Percentiles rank a stretch among this genome's conserved stretches.
These are phyloP conservation scores for Calameuta idolon DNA, from an alignment of 2,888 invertebrate genomes.

Conservation along the genomic window DNA sequence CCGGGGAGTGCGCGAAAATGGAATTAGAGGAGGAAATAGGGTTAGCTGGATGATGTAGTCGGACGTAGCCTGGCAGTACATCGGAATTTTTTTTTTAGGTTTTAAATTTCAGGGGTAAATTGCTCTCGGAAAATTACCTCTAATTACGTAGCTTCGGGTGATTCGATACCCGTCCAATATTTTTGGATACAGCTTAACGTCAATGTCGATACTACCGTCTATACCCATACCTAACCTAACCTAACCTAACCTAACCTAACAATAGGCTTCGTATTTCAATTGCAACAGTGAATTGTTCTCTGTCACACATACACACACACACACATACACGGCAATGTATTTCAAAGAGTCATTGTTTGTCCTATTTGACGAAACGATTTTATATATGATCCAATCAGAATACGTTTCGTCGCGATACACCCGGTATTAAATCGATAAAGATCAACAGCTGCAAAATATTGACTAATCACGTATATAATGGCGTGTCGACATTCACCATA, in stretches of 20 bases:
- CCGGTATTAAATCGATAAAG: constrained; percentile 26
- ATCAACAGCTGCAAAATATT: constrained; percentile 50
- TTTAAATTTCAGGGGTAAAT: constrained; percentile 56
- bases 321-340: background rate
- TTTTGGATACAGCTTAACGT: constrained; percentile 1
- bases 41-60: constrained; percentile 58
- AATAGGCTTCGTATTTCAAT: background rate
- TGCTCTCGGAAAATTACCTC: constrained; percentile 57
- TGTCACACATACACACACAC: background rate
- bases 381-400: background rate
- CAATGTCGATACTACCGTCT: background rate
- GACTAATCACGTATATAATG: constrained; percentile 52
- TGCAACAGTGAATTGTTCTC: background rate
- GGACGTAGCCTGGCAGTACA: constrained; percentile 23
- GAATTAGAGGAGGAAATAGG: constrained; percentile 60
- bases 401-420: background rate
- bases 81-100: constrained; percentile 43
- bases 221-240: background rate
- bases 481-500: constrained; percentile 28
- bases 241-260: background rate
- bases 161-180: constrained; percentile 14
- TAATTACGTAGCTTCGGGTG: constrained; percentile 44
- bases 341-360: background rate
- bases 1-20: constrained; percentile 57
- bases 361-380: background rate